Conservation (phyloP, 2,797 vertebrate species). For the Stomatorhinus walkeri region DNA sequence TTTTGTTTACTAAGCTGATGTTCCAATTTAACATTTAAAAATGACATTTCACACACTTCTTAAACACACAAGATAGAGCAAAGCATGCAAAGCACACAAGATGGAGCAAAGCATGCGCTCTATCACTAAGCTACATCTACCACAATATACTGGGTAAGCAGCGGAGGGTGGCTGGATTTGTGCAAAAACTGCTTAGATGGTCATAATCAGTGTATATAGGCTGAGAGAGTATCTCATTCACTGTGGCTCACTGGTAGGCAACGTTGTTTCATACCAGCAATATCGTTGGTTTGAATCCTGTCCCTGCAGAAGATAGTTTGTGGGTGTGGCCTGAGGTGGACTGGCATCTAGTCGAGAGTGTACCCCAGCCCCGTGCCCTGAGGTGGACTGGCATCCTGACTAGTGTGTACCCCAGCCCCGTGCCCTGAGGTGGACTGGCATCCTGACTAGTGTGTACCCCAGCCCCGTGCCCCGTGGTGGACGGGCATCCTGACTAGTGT, state of each 20-base stretch:
- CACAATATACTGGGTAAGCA: background rate
- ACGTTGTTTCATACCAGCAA: too few species aligned
- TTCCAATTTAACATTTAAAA: background rate
- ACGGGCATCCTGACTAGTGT: too few species aligned
- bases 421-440: too few species aligned
- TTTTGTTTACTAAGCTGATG: background rate
- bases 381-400: background rate
- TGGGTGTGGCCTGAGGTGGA: too few species aligned
- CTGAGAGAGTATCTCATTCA: too few species aligned
- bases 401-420: background rate
- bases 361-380: background rate
- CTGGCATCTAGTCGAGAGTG: too few species aligned
- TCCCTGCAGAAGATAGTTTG: too few species aligned
- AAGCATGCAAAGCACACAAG: too few species aligned
- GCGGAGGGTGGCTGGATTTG: background rate
- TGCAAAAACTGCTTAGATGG: background rate
- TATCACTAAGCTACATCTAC: background rate
- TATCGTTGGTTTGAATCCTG: too few species aligned
- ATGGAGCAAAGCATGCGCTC: background rate
- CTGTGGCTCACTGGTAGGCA: too few species aligned
- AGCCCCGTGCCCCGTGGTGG: too few species aligned
- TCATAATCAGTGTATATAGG: background rate
- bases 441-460: too few species aligned
- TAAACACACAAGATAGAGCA: background rate
- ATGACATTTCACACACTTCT: background rate